Conservation (phyloP, 2,113 vertebrate genomes). For the Colius striatus region DNA sequence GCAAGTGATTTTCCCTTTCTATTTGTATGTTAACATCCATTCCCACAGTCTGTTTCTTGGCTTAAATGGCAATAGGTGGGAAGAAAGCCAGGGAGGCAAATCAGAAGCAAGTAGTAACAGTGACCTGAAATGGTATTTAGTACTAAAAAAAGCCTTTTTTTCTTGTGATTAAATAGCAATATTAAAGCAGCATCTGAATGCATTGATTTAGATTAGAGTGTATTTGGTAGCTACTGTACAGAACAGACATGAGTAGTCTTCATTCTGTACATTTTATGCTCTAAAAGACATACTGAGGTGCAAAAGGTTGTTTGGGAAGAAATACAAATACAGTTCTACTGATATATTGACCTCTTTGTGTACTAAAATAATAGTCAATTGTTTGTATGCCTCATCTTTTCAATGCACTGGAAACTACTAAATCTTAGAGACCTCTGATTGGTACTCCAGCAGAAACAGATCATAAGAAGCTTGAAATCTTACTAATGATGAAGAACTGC, state of each 20-base stretch:
- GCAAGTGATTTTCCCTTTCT: conserved; percentile 32
- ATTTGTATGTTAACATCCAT: background rate
- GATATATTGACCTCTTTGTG: background rate
- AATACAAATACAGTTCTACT: background rate
- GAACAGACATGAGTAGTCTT: background rate
- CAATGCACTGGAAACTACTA: background rate
- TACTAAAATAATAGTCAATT: background rate
- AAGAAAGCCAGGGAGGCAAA: background rate
- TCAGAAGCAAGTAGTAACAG: background rate
- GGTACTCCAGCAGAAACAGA: background rate
- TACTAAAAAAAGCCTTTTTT: background rate
- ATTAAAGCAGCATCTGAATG: background rate
- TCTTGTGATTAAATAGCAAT: background rate
- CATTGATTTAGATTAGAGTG: background rate
- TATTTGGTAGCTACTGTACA: background rate
- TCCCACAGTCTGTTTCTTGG: background rate
- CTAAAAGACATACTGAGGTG: background rate
- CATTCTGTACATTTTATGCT: background rate
- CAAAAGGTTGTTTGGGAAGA: background rate
- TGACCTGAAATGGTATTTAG: background rate
- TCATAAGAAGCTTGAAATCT: background rate
- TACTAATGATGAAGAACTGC: background rate
- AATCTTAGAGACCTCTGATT: background rate
- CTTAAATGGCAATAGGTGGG: background rate
- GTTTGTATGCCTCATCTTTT: background rate